These are phyloP conservation scores for Pachyrhynchus sulphureomaculatus DNA, from an alignment of 1,140 invertebrate genomes.

Conservation along the genomic window DNA sequence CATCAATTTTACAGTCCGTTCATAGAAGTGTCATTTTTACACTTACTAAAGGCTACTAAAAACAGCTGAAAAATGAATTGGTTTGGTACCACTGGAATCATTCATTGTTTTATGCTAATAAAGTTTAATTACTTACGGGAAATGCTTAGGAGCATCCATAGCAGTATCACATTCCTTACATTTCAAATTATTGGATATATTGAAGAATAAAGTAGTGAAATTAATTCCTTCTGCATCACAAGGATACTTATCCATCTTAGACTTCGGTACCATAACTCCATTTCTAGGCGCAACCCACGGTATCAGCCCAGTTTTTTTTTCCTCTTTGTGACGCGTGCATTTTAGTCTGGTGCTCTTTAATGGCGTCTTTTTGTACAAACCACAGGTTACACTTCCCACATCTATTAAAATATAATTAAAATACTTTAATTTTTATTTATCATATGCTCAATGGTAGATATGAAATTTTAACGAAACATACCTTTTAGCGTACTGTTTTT, in stretches of 20 bases:
- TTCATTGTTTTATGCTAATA: too few relatives aligned
- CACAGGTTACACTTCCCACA: slow-evolving; percentile 69
- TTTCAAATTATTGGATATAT: slow-evolving; percentile 55
- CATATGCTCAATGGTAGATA: too few relatives aligned
- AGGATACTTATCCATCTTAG: slow-evolving; percentile 53
- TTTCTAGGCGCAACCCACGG: slow-evolving; percentile 49
- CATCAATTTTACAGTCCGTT: too few relatives aligned
- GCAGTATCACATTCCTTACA: slow-evolving; percentile 73
- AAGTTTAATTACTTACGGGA: slow-evolving; percentile 66
- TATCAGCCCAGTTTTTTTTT: slow-evolving; percentile 49
- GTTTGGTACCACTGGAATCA: too few relatives aligned
- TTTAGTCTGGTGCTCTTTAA: slow-evolving; percentile 46
- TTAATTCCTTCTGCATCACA: slow-evolving; percentile 41
- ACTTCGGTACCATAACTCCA: slow-evolving; percentile 53
- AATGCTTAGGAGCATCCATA: slow-evolving; percentile 65
- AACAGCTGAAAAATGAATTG: too few relatives aligned
- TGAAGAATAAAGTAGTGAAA: slow-evolving; percentile 36
- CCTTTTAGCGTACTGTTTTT: slow-evolving; percentile 62
- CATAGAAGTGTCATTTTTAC: too few relatives aligned
- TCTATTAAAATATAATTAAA: slow-evolving; percentile 1
- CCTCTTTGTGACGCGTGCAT: slow-evolving; percentile 44
- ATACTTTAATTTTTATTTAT: too few relatives aligned
- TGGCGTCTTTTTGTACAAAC: slow-evolving; percentile 63
- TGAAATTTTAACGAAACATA: too few relatives aligned
- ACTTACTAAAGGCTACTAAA: too few relatives aligned